Base-by-base conservation (phyloP, 2,888 invertebrate genomes). In the Halictus quadricinctus region DNA sequence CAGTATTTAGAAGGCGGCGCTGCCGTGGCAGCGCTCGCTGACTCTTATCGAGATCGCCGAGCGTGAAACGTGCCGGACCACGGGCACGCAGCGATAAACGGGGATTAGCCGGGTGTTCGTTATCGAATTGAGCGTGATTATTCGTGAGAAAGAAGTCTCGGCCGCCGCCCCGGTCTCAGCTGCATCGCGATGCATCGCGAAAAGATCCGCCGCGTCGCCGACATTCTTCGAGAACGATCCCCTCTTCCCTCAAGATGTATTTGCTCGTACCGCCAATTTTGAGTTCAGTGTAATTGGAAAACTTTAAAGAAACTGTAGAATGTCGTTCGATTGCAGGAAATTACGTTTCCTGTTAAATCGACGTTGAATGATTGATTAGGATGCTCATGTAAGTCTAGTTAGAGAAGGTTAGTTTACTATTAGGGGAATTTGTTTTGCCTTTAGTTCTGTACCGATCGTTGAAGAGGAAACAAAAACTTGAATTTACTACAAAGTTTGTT, bases 1-100 rank as follows among this genome's bases (percentile, higher is more conserved):
- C 92, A 91, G 93, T 93, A 93, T 93, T 93, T 93, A 93, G 93
- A 93, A 92, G 93, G 90, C 92, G 92, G 91, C 90, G 87, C 89
- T 89, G 88, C 89, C 85, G 84, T 89, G 83, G 87, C 88, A 81
- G 85, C 81, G 86, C 83, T 78, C 25, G 79, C 77, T 81, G 85
- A 89, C 78, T 77, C 84, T 92, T 92, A 92, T 92, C 92, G 91
- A 89, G 92, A 92, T 92, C 90, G 91, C 72, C 88, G 88, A 74
- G 82, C 89, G 81, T 73, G 82, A 88, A 88, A 81, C 88, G 86
- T 84, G 82, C 83, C 75, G 83, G 84, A 80, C 83, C 86, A 88
- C 80, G 87, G 78, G 75, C 83, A 81, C 84, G 86, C 88, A 83
- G 86, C 82, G 86, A 88, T 88, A 86, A 87, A 88, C 72, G 81